Conservation (phyloP, 2,888 invertebrate species). For the Ceriagrion tenellum region DNA sequence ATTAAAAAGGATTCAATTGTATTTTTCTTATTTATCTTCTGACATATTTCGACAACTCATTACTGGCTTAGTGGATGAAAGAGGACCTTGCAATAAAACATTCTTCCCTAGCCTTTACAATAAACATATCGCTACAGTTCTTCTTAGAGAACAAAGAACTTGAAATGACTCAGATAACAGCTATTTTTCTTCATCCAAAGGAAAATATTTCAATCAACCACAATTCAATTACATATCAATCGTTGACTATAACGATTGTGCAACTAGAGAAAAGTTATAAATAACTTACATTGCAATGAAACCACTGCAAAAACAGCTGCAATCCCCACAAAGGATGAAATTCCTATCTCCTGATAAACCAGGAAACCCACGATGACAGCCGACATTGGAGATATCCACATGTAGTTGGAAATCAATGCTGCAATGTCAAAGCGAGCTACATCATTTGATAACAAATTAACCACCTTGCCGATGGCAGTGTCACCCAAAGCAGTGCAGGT, state of each 20-base stretch:
- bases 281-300: slow-evolving; percentile 65
- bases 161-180: too few relatives aligned
- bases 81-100: too few relatives aligned
- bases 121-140: too few relatives aligned
- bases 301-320: slow-evolving; percentile 76
- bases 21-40: too few relatives aligned
- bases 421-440: slow-evolving; percentile 81
- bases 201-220: too few relatives aligned
- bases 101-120: too few relatives aligned
- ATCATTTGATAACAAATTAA: slow-evolving; percentile 82
- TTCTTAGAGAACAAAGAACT: too few relatives aligned
- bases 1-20: neutral
- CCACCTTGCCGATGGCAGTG: slow-evolving; percentile 81
- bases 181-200: too few relatives aligned
- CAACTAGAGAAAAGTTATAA: neutral
- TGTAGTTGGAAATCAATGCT: slow-evolving; percentile 79
- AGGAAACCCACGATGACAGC: slow-evolving; percentile 78
- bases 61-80: too few relatives aligned
- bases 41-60: too few relatives aligned
- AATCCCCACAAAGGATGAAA: slow-evolving; percentile 78
- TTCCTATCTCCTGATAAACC: slow-evolving; percentile 75
- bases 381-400: slow-evolving; percentile 80
- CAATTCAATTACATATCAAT: too few relatives aligned
- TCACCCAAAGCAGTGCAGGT: slow-evolving; percentile 79
- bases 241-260: too few relatives aligned